Base-by-base conservation (phyloP, 2,797 vertebrate species). In the Mus caroli region DNA sequence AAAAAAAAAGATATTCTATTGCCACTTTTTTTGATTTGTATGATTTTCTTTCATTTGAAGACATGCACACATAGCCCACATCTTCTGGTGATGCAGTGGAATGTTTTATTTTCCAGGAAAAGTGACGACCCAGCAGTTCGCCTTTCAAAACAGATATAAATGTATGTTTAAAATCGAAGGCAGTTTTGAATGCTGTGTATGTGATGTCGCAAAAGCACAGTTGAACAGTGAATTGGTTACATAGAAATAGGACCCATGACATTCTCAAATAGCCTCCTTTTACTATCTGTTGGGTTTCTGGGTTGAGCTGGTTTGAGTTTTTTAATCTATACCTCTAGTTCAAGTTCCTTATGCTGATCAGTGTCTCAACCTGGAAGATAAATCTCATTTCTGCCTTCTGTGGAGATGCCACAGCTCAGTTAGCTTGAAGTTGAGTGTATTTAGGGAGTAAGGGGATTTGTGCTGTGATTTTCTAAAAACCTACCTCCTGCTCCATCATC, bases 41-140 rank as follows among this genome's bases (percentile, higher is more conserved):
- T 93, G 69, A 52, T 92, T 91, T 85, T 28, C 13, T 88, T 93
- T 88, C 71, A 69, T 69, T 95, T 95, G 77, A 31, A 71, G 75
- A 13, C 67, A 40, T 40, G 22, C 50, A 94, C 8, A 2, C 2
- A 62, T 2, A 28, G 3, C 69, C 2, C 26, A 26, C 56, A 7
- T 84, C 31, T 43, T 95, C 40, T 26, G 26, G 17, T 50, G 34
- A 80, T n/a, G 4, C 62, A 50, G 4, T 50, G 19, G 22, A 14
- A 34, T 90, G 8, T 2, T 28, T 67, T 24, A 31, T 26, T 46
- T 19, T 50, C 64, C 13, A 37, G 83, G 73, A 77, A 96, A 97
- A 86, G 4, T 26, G 90, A 56, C 14, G 71, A 19, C 5, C 34
- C 34, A 86, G 26, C 2, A 54, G n/a, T 1, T 96, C 9, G 62